Base-by-base conservation (phyloP, 2,797 vertebrate genomes). In the Dendrocincla tyrannina region DNA sequence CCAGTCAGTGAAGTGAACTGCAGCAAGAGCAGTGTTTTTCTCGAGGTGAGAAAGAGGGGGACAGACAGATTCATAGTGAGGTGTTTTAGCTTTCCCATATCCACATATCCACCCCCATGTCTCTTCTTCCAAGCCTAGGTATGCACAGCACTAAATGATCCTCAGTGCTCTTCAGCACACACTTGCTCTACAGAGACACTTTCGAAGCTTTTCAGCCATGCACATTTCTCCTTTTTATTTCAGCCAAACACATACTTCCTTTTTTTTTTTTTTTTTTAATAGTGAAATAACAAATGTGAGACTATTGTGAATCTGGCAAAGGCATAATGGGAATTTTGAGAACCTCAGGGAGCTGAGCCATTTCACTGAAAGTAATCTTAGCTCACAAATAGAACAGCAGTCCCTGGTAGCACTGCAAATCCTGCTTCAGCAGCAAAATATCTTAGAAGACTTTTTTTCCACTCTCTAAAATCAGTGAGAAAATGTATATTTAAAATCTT, bases 311-410 rank as follows among this genome's bases (percentile, higher is more conserved):
- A 68, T 64, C 88, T 94, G 91, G 88, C 70, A 95, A 79, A 92
- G 64, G 85, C 80, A 44, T 49, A 90, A 73, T 5, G 1, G 72
- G 63, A 91, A 81, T 84, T 89, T 76, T 84, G 66, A 91, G 94
- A 96, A 93, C 91, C 83, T 95, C 6, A 0, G 93, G 85, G 80
- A 95, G 41, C 76, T 87, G 74, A 93, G 88, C 80, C 80, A 58
- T 90, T 96, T 96, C 46, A 73, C 60, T 85, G 74, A 88, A 30
- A 74, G 64, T 70, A 86, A 95, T 94, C 91, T 84, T 46, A 88
- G 89, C 55, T 91, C 89, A 94, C 92, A 96, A 95, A 92, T 69
- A 93, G 77, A 93, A 82, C 85, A 70, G 85, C 88, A 94, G 60
- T 67, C 44, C 83, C 70, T 88, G 83, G 24, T 76, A 93, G 83